These are phyloP conservation scores for crab-eating macaque (Macaca fascicularis) DNA, from an alignment of 2,113 vertebrate species.

Conservation along the genomic window DNA sequence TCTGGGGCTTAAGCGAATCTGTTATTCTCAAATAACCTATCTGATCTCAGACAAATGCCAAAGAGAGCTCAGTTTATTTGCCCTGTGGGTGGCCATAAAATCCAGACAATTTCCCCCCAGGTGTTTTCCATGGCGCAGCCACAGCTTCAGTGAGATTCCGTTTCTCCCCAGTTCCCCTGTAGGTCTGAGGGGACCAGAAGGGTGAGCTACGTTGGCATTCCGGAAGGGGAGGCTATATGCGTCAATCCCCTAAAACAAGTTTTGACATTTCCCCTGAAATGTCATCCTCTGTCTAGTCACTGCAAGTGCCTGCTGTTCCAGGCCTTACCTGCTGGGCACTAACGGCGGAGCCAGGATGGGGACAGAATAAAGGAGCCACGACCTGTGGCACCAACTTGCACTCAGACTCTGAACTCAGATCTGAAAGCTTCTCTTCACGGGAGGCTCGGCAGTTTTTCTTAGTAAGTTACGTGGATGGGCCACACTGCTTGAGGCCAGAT, in stretches of 20 bases:
- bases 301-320: not conserved
- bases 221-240: not conserved
- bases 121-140: not conserved
- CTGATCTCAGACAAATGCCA: constrained; percentile 29
- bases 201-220: not conserved
- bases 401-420: not conserved
- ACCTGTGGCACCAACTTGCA: not conserved
- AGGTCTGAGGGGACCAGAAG: not conserved
- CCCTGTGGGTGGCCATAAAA: not conserved
- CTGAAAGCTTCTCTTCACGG: not conserved
- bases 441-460: not conserved
- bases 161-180: not conserved
- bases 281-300: constrained; percentile 23
- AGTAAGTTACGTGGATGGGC: not conserved
- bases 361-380: constrained; percentile 45
- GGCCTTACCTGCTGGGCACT: constrained; percentile 2
- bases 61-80: not conserved
- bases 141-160: not conserved
- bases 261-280: constrained; percentile 61
- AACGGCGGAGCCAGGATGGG: not conserved
- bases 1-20: constrained; percentile 16
- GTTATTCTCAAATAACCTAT: not conserved
- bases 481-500: not conserved
- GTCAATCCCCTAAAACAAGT: constrained; percentile 62
- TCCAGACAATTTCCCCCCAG: not conserved